Evolutionary conservation across 2,888 invertebrate species (phyloP).

Genomic region (Bimastos eiseni): DNA sequence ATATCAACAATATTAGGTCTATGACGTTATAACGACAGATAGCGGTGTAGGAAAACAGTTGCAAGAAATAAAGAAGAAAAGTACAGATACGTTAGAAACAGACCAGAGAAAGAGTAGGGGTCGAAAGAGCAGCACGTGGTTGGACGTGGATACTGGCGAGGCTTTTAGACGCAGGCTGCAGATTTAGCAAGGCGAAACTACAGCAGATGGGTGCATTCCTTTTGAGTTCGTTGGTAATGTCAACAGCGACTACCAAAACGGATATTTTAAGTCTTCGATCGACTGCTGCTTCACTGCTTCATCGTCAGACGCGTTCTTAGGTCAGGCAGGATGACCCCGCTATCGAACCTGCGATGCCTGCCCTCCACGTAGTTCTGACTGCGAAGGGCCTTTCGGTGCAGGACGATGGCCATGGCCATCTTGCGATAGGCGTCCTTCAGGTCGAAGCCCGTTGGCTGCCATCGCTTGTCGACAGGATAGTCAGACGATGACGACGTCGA

Average conservation of each 20-base stretch:
- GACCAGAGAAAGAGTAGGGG: too few species aligned
- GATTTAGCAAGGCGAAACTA: neutral
- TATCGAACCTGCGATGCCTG: neutral
- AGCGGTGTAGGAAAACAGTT: neutral
- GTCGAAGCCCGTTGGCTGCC: conserved; percentile 13
- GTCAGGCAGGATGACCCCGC: neutral
- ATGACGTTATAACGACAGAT: too few species aligned
- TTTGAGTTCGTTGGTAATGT: neutral
- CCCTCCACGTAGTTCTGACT: neutral
- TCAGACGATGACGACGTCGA: neutral
- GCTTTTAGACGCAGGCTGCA: neutral
- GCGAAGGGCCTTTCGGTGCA: neutral
- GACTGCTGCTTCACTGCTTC: neutral
- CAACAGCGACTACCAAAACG: neutral
- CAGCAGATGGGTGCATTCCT: neutral
- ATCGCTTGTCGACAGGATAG: neutral
- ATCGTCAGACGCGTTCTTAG: conserved; percentile 14
- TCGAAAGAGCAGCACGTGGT: neutral
- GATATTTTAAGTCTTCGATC: neutral
- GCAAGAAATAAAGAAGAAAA: neutral
- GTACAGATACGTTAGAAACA: neutral
- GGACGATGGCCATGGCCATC: conserved; percentile 10
- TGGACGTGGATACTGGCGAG: neutral
- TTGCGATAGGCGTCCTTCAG: conserved; percentile 25
- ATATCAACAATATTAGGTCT: too few species aligned